phyloP scores from a whole-genome alignment of 2,797 vertebrate genomes.

The Pseudopleuronectes americanus region DNA sequence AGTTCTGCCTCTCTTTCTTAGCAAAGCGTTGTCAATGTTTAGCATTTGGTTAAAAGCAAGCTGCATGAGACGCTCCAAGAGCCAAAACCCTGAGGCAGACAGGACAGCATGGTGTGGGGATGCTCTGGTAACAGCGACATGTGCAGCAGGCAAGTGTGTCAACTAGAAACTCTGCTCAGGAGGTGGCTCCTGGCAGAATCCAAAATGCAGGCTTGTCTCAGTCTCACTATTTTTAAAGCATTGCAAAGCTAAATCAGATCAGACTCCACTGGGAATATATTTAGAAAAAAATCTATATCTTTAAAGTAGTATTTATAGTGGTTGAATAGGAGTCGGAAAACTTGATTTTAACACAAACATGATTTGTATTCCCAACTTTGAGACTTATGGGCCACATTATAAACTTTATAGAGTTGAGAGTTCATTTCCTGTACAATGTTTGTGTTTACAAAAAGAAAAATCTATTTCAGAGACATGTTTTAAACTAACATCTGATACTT shows the following conservation, averaged over 20 bases:
- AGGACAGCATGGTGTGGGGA: conserved; percentile 24
- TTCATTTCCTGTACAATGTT: no score
- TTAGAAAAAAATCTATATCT: neutral
- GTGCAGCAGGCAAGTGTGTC: conserved; percentile 21
- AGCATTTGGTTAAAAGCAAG: neutral
- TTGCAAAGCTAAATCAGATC: neutral
- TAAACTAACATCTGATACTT: no score
- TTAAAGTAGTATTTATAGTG: neutral
- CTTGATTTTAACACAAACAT: neutral
- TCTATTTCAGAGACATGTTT: no score
- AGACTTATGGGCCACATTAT: no score
- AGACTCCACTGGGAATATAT: neutral
- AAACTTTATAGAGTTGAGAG: no score
- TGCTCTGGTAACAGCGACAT: conserved; percentile 35
- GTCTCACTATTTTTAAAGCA: neutral
- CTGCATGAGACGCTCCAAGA: conserved; percentile 23
- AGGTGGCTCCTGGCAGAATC: conserved; percentile 35
- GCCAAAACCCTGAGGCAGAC: conserved; percentile 26
- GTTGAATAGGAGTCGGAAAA: neutral
- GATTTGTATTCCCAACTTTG: no score
- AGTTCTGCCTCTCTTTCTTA: neutral
- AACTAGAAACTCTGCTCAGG: conserved; percentile 42
- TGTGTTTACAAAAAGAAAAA: no score
- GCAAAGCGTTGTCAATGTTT: neutral
- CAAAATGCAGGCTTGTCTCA: conserved; percentile 40